Percentiles rank a stretch among this genome's conserved stretches.
These are phyloP conservation scores for Etheostoma spectabile DNA, from an alignment of 2,113 vertebrate genomes.

Conservation along the genomic window DNA sequence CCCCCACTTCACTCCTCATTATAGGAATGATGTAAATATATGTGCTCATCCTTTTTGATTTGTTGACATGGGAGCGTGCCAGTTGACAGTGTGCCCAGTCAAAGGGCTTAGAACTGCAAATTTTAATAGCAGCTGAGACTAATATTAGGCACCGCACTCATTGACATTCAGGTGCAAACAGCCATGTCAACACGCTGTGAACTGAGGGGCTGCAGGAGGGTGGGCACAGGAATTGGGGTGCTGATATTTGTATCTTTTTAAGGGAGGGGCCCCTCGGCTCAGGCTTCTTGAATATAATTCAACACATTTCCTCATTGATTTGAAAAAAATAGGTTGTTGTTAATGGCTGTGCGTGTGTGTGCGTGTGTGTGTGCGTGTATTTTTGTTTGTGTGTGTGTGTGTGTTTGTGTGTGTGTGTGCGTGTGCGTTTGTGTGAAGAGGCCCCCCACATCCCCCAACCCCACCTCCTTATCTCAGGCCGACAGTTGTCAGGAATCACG, in stretches of 20 bases:
- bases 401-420: constrained; percentile 20
- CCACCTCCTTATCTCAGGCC: constrained; percentile 95
- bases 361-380: constrained; percentile 58
- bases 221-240: not conserved
- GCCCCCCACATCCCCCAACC: constrained; percentile 71
- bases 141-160: constrained; percentile 68
- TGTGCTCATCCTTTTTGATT: constrained; percentile 83
- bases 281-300: constrained; percentile 76
- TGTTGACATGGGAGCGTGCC: constrained; percentile 78
- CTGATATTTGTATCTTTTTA: constrained; percentile 51
- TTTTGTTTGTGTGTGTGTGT: not conserved
- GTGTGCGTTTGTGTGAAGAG: constrained; percentile 62
- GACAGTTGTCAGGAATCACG: constrained; percentile 99
- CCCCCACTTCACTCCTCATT: constrained; percentile 57
- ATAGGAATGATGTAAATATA: constrained; percentile 81
- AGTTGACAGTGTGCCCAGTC: constrained; percentile 80
- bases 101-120: constrained; percentile 79
- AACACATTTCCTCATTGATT: constrained; percentile 55
- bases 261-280: not conserved
- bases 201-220: constrained; percentile 27
- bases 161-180: constrained; percentile 81
- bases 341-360: constrained; percentile 44
- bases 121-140: constrained; percentile 77
- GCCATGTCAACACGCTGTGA: constrained; percentile 66
- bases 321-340: constrained; percentile 79